Base-by-base conservation (phyloP, 2,888 invertebrate species). In the Morpho deidamia region DNA sequence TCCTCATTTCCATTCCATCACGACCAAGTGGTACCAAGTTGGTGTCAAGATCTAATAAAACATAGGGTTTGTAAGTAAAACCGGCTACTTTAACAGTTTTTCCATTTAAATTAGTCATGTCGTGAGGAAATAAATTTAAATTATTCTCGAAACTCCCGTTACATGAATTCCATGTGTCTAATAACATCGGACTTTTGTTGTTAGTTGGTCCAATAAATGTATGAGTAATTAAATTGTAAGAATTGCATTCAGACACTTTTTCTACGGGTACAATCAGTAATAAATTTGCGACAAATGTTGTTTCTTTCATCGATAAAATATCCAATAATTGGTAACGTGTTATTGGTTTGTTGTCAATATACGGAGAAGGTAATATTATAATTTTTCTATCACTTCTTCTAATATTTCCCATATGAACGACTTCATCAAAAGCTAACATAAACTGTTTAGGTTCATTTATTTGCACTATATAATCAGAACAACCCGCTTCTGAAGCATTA, bases 61-160 rank as follows among this genome's bases (percentile, higher is more conserved):
- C 80, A 65, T 92, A 93, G 0, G 93, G 93, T 64, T 90, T 90
- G 65, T 93, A 93, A 37, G 83, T 87, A 68, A 93, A 92, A 53
- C 90, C 86, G 8, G 92, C 91, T 32, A 91, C 80, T 68, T 76
- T 90, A 7, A 92, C 63, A 0, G 62, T 66, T 73, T 85, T 90
- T 0, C 91, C 91, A 41, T 80, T 58, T 53, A 91, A 70, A 62
- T 91, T 78, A 0, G 63, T 63, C 61, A 91, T 71, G 59, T 91
- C 81, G 62, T 91, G 83, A 7, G 90, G 90, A 71, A 90, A 91
- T 35, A 91, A 65, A 68, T 85, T 74, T 3, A 57, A 66, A 50
- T 74, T 68, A 3, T 65, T 66, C 52, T 69, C 63, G 68, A 90
- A 90, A 7, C 62, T 61, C n/a, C 63, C 39, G 5, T 68, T 70